These are phyloP conservation scores for Macquaria australasica DNA, from an alignment of 2,113 vertebrate genomes.

Conservation along the genomic window DNA sequence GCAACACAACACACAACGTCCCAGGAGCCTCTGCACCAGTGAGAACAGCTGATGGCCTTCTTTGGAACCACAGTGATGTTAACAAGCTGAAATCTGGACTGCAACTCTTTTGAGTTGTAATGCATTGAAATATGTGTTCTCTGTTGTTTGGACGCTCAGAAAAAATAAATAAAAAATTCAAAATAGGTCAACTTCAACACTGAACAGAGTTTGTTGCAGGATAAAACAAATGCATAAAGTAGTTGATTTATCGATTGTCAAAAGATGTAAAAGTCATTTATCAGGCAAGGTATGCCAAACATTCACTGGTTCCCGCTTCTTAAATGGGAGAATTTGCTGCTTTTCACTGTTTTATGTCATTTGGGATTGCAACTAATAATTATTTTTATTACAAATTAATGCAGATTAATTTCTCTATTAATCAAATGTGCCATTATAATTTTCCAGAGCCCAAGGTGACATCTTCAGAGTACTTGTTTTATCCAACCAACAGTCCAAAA, in stretches of 20 bases:
- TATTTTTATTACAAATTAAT: not conserved
- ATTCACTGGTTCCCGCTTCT: not conserved
- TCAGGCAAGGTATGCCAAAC: not conserved
- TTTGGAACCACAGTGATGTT: conserved; percentile 82
- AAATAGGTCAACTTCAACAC: not conserved
- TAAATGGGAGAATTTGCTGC: not conserved
- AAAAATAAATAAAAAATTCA: not conserved
- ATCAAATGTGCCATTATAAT: not conserved
- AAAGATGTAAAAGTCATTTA: not conserved
- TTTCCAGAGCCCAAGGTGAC: not conserved
- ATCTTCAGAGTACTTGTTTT: not conserved
- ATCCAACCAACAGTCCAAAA: not conserved
- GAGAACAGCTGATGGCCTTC: conserved; percentile 66
- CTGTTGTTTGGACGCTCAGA: not conserved
- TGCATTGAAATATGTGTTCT: not conserved
- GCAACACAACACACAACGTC: conserved; percentile 49
- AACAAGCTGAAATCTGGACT: conserved; percentile 83
- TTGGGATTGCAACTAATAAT: not conserved
- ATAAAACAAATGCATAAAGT: not conserved
- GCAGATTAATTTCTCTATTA: not conserved
- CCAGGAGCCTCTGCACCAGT: conserved; percentile 6
- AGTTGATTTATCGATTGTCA: not conserved
- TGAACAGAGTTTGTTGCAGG: not conserved
- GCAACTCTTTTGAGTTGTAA: conserved; percentile 78
- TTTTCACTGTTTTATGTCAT: not conserved